Evolutionary conservation across 2,797 vertebrate species (phyloP).

Genomic region (Coluber constrictor): DNA sequence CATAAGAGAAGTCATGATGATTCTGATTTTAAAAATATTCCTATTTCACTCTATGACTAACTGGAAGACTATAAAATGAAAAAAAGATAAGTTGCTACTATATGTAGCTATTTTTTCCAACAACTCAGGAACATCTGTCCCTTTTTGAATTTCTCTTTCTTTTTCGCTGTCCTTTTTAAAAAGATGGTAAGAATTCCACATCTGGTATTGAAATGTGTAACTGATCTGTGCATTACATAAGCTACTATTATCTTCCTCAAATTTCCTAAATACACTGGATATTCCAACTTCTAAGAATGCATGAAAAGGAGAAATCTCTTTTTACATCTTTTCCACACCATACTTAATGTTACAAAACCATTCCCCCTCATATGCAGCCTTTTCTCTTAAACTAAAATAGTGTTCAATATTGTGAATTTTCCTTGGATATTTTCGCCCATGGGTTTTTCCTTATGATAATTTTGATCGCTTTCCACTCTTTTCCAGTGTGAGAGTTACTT

Average conservation of each 20-base stretch:
- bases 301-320: neutral
- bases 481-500: neutral
- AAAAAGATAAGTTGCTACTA: neutral
- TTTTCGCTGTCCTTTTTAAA: too few relatives aligned
- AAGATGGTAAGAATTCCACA: too few relatives aligned
- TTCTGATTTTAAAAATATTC: too few relatives aligned
- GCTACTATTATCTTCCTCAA: neutral
- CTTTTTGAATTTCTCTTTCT: too few relatives aligned
- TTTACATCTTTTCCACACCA: neutral
- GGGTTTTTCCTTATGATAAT: neutral
- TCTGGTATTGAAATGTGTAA: neutral
- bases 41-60: neutral
- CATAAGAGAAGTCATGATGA: too few relatives aligned
- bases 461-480: neutral
- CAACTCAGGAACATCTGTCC: too few relatives aligned
- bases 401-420: neutral
- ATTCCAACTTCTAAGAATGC: neutral
- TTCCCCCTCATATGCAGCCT: neutral
- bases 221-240: neutral
- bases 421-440: neutral
- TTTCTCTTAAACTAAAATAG: neutral
- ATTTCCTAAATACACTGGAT: neutral
- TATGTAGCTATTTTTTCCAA: too few relatives aligned
- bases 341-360: neutral
- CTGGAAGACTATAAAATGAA: neutral